Base-by-base conservation (phyloP, 2,888 invertebrate species). In the Nemotelus pantherinus region DNA sequence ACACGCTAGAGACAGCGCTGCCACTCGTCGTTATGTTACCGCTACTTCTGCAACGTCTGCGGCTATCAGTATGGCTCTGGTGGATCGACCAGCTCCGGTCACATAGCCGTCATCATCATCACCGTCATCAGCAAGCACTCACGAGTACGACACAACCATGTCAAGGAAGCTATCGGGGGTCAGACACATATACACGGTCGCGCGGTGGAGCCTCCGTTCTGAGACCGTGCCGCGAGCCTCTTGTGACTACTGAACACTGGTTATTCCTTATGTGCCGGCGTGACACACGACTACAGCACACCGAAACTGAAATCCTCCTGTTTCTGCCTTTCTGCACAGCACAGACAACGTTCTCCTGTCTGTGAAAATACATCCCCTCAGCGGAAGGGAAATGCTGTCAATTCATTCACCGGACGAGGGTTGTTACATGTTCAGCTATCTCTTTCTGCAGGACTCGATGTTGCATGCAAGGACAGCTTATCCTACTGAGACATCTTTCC, bases 1-100 rank as follows among this genome's bases (percentile, higher is more conserved):
- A 79, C 79, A 81, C 83, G 83, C 82, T 83, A 82, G 79, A 76
- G 81, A 80, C 80, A 81, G 80, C 80, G 72, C 75, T 48, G 55
- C 77, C 41, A 64, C 79, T 70, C 68, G 74, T 75, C 77, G 65
- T 72, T 58, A 57, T 10, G 74, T 75, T 55, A 55, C 70, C 63
- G 63, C 74, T 74, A 74, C 74, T 74, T 74, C 74, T 74, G 60
- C 74, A 39, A 74, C 63, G n/a, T 53, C 55, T 50, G 53, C 60
- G 76, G 50, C 58, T 65, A 76, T 67, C 44, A 48, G 55, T 68
- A 60, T 60, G 79, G 57, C 63, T 65, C 76, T 63, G 79, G 60
- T 77, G 68, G 25, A 41, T 71, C 78, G 64, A 43, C 25, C 25
- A 25, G 70, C 70, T 70, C 70, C 70, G 70, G 70, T 70, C 70